A percentile compares a stretch with the other conserved stretches of the same genome.
Evolutionary conservation across 1,140 invertebrate genomes (phyloP).

Genomic region (Acyrthosiphon pisum): DNA sequence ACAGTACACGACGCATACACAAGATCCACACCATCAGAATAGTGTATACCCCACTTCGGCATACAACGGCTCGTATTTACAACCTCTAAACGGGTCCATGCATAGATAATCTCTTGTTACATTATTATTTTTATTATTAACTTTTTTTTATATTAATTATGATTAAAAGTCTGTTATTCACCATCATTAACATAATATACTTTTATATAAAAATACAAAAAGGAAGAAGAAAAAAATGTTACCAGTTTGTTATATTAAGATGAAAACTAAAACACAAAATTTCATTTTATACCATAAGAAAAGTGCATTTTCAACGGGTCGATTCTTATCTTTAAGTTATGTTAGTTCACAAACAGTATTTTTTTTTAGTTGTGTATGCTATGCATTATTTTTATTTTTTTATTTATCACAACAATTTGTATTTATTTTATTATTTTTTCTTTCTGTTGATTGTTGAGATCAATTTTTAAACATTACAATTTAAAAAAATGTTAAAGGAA

Average conservation of each 20-base stretch:
- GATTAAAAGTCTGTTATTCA: conserved; percentile 2
- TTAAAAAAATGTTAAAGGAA: neutral
- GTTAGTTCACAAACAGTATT: conserved; percentile 44
- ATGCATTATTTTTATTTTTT: conserved; percentile 51
- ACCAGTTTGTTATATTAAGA: conserved; percentile 41
- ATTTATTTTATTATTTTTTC: conserved; percentile 19
- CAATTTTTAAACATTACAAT: neutral
- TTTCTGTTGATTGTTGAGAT: conserved; percentile 7
- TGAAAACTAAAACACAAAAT: neutral
- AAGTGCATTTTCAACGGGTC: neutral
- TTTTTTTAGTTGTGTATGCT: conserved; percentile 41
- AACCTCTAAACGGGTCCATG: conserved; percentile 48
- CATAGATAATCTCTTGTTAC: conserved; percentile 48
- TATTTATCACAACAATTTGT: conserved; percentile 7
- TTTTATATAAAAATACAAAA: neutral
- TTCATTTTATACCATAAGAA: neutral
- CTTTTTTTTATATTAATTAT: neutral
- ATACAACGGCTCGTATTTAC: conserved; percentile 51
- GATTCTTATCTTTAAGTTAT: conserved; percentile 43
- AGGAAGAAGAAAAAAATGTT: conserved; percentile 15
- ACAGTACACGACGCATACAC: conserved; percentile 39
- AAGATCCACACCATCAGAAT: conserved; percentile 51
- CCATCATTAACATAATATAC: conserved; percentile 30
- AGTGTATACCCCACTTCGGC: conserved; percentile 17
- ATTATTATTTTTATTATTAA: conserved; percentile 28